phyloP scores from a whole-genome alignment of 1,140 invertebrate species.

The Schmidtea mediterranea region DNA sequence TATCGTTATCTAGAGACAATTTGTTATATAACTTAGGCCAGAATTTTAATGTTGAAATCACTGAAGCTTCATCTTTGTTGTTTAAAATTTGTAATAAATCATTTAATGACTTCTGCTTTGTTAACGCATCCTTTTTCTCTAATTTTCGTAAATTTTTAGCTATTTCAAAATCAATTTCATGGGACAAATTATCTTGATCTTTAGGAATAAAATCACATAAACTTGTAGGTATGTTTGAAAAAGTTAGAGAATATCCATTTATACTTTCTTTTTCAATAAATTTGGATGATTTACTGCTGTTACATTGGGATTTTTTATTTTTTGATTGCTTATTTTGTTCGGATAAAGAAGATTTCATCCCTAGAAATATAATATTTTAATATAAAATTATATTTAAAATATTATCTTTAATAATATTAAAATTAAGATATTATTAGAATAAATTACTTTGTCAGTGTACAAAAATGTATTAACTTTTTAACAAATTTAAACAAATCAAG shows the following conservation, averaged over 20 bases:
- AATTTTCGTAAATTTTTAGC: background rate
- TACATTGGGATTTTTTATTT: too few relatives aligned
- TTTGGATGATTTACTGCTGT: too few relatives aligned
- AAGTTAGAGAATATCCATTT: too few relatives aligned
- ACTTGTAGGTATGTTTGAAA: background rate
- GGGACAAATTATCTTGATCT: background rate
- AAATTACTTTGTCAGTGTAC: too few relatives aligned
- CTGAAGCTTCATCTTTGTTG: background rate
- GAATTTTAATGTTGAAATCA: background rate
- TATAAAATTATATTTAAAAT: conserved; percentile 1
- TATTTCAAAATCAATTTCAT: background rate
- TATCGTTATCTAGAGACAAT: background rate
- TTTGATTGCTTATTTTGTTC: too few relatives aligned
- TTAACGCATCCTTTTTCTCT: conserved; percentile 1
- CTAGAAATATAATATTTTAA: conserved; percentile 2
- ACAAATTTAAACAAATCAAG: too few relatives aligned
- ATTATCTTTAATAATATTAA: too few relatives aligned
- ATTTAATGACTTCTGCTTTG: background rate
- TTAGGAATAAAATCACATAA: background rate
- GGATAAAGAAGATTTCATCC: too few relatives aligned
- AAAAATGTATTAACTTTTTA: too few relatives aligned
- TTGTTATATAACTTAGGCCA: background rate
- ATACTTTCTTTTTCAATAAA: too few relatives aligned
- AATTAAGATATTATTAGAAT: too few relatives aligned
- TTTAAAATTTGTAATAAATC: background rate